Percentiles rank a stretch among this genome's conserved stretches.
These are phyloP conservation scores for Cyrtodaria siliqua DNA, from an alignment of 2,888 invertebrate genomes.

Conservation along the genomic window DNA sequence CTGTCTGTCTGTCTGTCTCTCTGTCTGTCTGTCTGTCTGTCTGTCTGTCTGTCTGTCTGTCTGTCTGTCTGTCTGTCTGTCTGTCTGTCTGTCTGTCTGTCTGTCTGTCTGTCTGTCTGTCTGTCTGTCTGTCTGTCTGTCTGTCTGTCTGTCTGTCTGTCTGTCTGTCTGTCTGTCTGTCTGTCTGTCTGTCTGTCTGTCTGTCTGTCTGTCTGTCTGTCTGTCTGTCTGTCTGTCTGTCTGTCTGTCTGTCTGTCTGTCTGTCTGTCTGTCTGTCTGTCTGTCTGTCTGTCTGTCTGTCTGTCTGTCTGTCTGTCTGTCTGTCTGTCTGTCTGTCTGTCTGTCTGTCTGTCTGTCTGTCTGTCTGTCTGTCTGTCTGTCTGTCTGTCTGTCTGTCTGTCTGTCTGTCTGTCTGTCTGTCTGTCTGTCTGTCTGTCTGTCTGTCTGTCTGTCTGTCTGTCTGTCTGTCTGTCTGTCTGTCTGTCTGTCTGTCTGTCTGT, in stretches of 20 bases:
- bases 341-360: constrained; percentile 31
- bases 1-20: not conserved
- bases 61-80: constrained; percentile 13
- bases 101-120: constrained; percentile 5
- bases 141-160: constrained; percentile 3
- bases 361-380: constrained; percentile 32
- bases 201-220: not conserved
- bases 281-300: constrained; percentile 5
- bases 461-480: not conserved
- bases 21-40: not conserved
- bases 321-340: constrained; percentile 10
- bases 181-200: constrained; percentile 2
- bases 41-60: constrained; percentile 4
- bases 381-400: constrained; percentile 5
- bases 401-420: constrained; percentile 4
- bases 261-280: constrained; percentile 9
- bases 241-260: constrained; percentile 3
- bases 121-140: constrained; percentile 3
- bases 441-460: constrained; percentile 3
- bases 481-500: constrained; percentile 8
- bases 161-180: constrained; percentile 10
- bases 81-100: constrained; percentile 12
- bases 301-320: not conserved
- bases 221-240: constrained; percentile 9
- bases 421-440: constrained; percentile 11